Conservation (phyloP, 2,797 vertebrate species). For the Diglossa cyanea region DNA sequence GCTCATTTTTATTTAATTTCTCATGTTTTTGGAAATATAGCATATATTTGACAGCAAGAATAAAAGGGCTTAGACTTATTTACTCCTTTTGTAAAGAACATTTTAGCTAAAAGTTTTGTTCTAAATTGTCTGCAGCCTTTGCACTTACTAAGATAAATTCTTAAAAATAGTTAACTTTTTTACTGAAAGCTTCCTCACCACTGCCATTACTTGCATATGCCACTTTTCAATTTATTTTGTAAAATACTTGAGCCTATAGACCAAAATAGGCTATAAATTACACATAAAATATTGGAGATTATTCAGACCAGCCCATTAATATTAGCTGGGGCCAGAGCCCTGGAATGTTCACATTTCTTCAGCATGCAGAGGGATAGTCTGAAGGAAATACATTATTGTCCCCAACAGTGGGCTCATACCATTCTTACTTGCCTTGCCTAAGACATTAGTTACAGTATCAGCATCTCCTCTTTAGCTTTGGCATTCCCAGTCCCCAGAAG, state of each 20-base stretch:
- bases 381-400: not conserved
- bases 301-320: not conserved
- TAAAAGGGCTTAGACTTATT: not conserved
- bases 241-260: not conserved
- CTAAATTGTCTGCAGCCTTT: not conserved
- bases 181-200: not conserved
- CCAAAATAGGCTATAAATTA: not conserved
- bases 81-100: not conserved
- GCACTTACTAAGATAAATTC: not conserved
- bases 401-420: not conserved
- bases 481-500: not conserved
- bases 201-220: not conserved
- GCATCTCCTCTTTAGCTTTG: not conserved
- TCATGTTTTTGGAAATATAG: not conserved
- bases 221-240: not conserved
- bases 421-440: not conserved
- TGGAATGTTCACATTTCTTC: not conserved
- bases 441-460: not conserved
- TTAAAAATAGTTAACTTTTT: not conserved
- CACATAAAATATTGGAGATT: not conserved
- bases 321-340: not conserved
- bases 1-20: not conserved
- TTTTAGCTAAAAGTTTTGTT: not conserved
- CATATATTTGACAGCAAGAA: not conserved
- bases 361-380: not conserved